phyloP scores from a whole-genome alignment of 2,797 vertebrate genomes.

The Harpagifer antarcticus region DNA sequence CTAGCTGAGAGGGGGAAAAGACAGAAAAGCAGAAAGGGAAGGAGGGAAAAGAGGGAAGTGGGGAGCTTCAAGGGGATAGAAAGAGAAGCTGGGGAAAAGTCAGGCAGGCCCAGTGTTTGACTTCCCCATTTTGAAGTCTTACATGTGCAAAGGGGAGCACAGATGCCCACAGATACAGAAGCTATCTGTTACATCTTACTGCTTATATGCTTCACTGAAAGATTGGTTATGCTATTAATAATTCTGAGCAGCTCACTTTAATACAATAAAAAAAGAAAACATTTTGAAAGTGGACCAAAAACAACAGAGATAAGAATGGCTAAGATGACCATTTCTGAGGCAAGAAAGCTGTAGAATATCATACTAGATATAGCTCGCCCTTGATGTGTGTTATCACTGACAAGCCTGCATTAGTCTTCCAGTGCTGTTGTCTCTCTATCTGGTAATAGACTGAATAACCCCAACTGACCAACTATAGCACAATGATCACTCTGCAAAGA shows the following conservation, averaged over 20 bases:
- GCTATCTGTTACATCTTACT: slow-evolving; percentile 27
- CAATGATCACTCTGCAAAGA: slow-evolving; percentile 34
- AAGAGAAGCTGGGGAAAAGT: slow-evolving; percentile 20
- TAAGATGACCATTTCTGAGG: slow-evolving; percentile 2
- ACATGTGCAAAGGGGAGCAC: slow-evolving; percentile 20
- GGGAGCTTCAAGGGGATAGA: slow-evolving; percentile 20
- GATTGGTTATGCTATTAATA: slow-evolving; percentile 35
- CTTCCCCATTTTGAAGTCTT: slow-evolving; percentile 15
- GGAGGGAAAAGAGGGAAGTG: slow-evolving; percentile 6
- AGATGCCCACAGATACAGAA: slow-evolving; percentile 43
- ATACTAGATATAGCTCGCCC: slow-evolving; percentile 12
- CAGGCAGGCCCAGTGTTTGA: background rate
- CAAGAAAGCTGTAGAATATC: slow-evolving; percentile 27
- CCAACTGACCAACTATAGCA: slow-evolving; percentile 21
- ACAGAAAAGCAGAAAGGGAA: background rate
- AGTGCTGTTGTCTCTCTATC: slow-evolving; percentile 40
- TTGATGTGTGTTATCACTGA: slow-evolving; percentile 38
- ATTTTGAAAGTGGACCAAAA: slow-evolving; percentile 8
- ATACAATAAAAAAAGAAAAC: background rate
- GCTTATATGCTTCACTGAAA: slow-evolving; percentile 12
- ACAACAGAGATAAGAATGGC: slow-evolving; percentile 8
- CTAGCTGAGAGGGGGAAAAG: slow-evolving; percentile 18
- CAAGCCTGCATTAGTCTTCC: slow-evolving; percentile 24
- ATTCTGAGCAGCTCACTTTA: slow-evolving; percentile 18
- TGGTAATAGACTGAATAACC: slow-evolving; percentile 27